phyloP scores from a whole-genome alignment of 2,888 invertebrate genomes.

The Ophonus ardosiacus region DNA sequence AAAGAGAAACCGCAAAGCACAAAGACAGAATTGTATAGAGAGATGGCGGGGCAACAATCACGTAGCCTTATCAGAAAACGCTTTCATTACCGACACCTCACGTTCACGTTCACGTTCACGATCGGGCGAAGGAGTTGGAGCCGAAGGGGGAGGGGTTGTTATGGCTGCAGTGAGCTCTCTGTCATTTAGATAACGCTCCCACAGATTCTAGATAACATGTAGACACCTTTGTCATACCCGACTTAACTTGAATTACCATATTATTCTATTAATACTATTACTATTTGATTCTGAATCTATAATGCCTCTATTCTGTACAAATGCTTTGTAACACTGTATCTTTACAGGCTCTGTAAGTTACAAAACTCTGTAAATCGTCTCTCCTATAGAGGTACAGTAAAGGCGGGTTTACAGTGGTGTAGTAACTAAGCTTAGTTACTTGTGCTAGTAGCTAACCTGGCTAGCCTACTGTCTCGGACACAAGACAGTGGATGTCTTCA shows the following conservation, averaged over 20 bases:
- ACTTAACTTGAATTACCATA: constrained; percentile 55
- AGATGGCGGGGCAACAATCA: constrained; percentile 48
- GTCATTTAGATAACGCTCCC: constrained; percentile 60
- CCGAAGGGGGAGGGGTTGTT: not conserved
- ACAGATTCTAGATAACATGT: constrained; percentile 60
- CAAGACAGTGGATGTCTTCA: no score
- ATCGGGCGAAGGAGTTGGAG: no score
- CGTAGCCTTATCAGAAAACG: constrained; percentile 62
- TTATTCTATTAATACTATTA: constrained; percentile 47
- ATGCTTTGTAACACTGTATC: no score
- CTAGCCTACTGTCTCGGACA: no score
- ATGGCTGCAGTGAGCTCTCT: constrained; percentile 39
- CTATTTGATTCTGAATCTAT: not conserved
- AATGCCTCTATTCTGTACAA: not conserved
- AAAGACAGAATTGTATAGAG: constrained; percentile 58
- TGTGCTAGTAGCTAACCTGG: no score
- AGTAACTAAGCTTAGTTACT: no score
- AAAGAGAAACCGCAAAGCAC: constrained; percentile 54
- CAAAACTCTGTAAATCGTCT: no score
- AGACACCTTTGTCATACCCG: constrained; percentile 63
- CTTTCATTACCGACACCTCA: constrained; percentile 62
- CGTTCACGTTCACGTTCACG: constrained; percentile 35
- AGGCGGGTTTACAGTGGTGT: no score
- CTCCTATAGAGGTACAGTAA: no score
- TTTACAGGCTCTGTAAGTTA: no score